These are phyloP conservation scores for Hypsibius dujardini DNA, from an alignment of 1,140 invertebrate genomes.

Conservation along the genomic window DNA sequence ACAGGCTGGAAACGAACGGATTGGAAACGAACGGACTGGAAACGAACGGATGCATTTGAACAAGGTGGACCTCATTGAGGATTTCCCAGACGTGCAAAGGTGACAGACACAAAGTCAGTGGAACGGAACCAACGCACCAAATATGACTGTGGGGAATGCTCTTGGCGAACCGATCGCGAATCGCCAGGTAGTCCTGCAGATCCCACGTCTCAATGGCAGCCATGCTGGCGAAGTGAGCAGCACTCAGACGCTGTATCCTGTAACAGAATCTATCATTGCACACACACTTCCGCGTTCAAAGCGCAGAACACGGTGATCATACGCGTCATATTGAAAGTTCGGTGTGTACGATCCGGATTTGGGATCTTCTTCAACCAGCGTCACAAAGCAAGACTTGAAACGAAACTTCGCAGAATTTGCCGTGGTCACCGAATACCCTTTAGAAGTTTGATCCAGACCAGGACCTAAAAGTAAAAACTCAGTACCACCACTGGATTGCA, in stretches of 20 bases:
- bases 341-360: too few species aligned
- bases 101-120: too few species aligned
- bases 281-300: background rate
- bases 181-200: background rate
- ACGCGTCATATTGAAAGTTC: too few species aligned
- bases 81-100: too few species aligned
- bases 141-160: background rate
- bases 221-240: background rate
- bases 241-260: background rate
- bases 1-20: too few species aligned
- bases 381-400: background rate
- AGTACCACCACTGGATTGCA: too few species aligned
- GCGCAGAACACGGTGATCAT: too few species aligned
- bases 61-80: too few species aligned
- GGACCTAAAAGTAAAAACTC: too few species aligned
- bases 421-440: background rate
- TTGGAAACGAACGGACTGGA: too few species aligned
- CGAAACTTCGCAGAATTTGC: background rate
- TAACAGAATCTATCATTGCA: background rate
- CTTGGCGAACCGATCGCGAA: background rate
- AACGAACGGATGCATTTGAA: too few species aligned
- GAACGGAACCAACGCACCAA: background rate
- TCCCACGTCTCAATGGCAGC: background rate
- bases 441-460: too few species aligned
- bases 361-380: conserved; percentile 6